These are phyloP conservation scores for Periophthalmodon schlosseri DNA, from an alignment of 2,113 vertebrate genomes.

Conservation along the genomic window DNA sequence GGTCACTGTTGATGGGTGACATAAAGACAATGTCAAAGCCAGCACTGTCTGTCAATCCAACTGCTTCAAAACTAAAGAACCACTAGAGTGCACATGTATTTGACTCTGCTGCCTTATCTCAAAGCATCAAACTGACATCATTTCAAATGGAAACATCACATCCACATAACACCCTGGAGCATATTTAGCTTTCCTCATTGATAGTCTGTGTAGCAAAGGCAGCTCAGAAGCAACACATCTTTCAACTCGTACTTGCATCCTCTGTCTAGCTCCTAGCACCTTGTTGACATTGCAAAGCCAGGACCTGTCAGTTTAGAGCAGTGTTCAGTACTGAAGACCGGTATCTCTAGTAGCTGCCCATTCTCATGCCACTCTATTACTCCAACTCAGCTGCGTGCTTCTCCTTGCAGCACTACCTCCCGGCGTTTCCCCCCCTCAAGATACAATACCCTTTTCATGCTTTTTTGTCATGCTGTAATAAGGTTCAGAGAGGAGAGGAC, in stretches of 20 bases:
- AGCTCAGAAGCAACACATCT: constrained; percentile 23
- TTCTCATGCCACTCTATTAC: constrained; percentile 47
- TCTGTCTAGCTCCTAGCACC: constrained; percentile 17
- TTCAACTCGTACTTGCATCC: constrained; percentile 32
- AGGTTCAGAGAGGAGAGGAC: constrained; percentile 45
- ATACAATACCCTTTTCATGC: constrained; percentile 36
- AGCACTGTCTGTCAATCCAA: constrained; percentile 10
- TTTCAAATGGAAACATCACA: constrained; percentile 26
- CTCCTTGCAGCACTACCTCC: constrained; percentile 40
- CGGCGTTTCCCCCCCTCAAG: constrained; percentile 30
- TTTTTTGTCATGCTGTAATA: constrained; percentile 61
- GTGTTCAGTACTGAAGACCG: constrained; percentile 46
- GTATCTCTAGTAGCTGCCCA: constrained; percentile 61
- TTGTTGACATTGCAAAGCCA: constrained; percentile 33
- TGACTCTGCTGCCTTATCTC: constrained; percentile 21
- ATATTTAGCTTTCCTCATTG: constrained; percentile 23
- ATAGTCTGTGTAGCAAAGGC: constrained; percentile 14
- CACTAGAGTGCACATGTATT: constrained; percentile 10
- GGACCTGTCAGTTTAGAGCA: constrained; percentile 49
- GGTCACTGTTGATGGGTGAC: constrained; percentile 23
- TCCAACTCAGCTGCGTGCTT: constrained; percentile 52
- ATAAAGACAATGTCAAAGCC: constrained; percentile 49
- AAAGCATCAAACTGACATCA: constrained; percentile 45
- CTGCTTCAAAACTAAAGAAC: constrained; percentile 14
- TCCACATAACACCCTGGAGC: constrained; percentile 43